A percentile compares a stretch with the other conserved stretches of the same genome.
phyloP scores from a whole-genome alignment of 2,888 invertebrate genomes.

The Melangyna quadrimaculata region DNA sequence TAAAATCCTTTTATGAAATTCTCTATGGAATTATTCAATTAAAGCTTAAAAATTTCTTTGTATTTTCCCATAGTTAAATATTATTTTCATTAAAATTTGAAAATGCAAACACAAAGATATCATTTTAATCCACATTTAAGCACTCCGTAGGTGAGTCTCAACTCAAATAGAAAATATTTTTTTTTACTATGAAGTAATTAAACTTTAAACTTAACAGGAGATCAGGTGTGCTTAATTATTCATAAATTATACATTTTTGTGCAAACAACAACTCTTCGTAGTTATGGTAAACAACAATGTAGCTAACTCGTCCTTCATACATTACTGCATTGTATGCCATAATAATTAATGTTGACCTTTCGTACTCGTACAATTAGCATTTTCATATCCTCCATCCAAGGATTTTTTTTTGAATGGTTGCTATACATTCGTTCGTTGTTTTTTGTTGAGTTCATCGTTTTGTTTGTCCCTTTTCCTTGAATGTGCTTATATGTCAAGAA shows the following conservation, averaged over 20 bases:
- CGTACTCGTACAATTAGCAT: conserved; percentile 28
- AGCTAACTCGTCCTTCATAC: background rate
- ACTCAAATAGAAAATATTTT: background rate
- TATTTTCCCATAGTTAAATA: background rate
- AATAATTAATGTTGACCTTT: conserved; percentile 49
- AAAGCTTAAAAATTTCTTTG: background rate
- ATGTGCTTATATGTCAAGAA: background rate
- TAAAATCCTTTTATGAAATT: background rate
- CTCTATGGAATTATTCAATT: background rate
- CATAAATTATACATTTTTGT: background rate
- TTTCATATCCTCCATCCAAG: conserved; percentile 12
- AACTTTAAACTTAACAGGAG: conserved; percentile 16
- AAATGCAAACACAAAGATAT: background rate
- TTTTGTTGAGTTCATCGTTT: background rate
- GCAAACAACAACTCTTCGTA: background rate
- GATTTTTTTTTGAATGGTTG: conserved; percentile 13
- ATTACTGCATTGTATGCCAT: conserved; percentile 10
- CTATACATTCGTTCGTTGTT: background rate
- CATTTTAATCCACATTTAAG: background rate
- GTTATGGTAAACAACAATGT: background rate
- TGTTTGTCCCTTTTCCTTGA: background rate
- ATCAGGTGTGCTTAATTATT: conserved; percentile 18
- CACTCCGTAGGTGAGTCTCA: background rate
- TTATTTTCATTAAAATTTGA: background rate
- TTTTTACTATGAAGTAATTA: conserved; percentile 35